Conservation (phyloP, 2,888 invertebrate genomes). For the Mechanitis messenoides region DNA sequence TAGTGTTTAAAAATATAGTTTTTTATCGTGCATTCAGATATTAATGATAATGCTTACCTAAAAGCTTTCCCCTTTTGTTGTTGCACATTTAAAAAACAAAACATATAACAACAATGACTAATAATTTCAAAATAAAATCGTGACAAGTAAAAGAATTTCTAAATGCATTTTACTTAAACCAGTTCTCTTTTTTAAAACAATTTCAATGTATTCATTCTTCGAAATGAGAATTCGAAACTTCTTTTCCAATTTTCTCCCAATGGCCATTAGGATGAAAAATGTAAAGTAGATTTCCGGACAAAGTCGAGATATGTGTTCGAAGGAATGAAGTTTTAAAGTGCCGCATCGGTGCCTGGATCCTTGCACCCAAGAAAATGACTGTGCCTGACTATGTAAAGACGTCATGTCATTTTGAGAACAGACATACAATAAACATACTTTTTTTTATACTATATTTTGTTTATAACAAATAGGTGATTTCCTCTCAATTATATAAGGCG, state of each 20-base stretch:
- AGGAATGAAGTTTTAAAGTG: slow-evolving; percentile 72
- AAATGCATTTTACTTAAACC: slow-evolving; percentile 2
- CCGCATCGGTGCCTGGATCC: slow-evolving; percentile 45
- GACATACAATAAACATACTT: too few species aligned
- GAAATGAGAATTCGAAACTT: slow-evolving; percentile 65
- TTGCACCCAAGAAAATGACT: slow-evolving; percentile 42
- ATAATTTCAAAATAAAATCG: too few species aligned
- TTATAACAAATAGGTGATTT: too few species aligned
- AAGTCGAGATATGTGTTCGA: slow-evolving; percentile 71
- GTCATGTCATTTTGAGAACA: slow-evolving; percentile 6
- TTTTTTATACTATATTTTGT: too few species aligned
- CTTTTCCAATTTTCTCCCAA: slow-evolving; percentile 75
- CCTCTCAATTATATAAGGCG: too few species aligned
- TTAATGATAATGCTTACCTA: slow-evolving; percentile 14
- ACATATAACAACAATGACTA: too few species aligned
- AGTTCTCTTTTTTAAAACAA: slow-evolving; percentile 8
- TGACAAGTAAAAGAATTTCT: neutral
- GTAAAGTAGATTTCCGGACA: slow-evolving; percentile 72
- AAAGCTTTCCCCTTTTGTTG: too few species aligned
- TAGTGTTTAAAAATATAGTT: slow-evolving; percentile 30
- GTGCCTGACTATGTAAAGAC: slow-evolving; percentile 31
- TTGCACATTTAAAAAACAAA: too few species aligned
- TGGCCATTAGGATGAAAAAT: slow-evolving; percentile 77
- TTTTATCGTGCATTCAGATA: slow-evolving; percentile 18
- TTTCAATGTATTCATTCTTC: slow-evolving; percentile 15